These are phyloP conservation scores for Cygnus buccinator DNA, from an alignment of 2,113 vertebrate genomes.

Conservation along the genomic window DNA sequence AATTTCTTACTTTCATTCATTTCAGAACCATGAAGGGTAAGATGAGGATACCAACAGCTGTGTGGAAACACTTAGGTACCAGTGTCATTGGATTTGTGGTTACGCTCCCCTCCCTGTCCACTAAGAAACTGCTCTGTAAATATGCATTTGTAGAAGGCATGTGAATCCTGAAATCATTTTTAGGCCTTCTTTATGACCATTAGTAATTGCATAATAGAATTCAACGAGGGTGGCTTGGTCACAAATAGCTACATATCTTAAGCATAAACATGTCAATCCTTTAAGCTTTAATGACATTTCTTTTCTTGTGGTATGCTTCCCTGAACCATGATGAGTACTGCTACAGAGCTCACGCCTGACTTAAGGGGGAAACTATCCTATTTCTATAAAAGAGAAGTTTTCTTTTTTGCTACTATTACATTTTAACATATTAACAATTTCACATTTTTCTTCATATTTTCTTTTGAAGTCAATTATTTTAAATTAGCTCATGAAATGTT, in stretches of 20 bases:
- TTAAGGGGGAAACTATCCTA: background rate
- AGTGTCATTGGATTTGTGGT: background rate
- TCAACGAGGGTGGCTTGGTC: background rate
- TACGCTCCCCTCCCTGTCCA: background rate
- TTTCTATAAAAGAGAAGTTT: background rate
- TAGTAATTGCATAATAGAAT: background rate
- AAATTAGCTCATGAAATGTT: slow-evolving; percentile 27
- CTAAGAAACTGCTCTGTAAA: background rate
- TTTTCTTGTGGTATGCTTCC: background rate
- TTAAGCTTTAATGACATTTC: background rate
- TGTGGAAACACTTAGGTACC: background rate
- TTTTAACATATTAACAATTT: background rate
- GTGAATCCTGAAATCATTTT: background rate
- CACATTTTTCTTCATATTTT: background rate
- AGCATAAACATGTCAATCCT: background rate
- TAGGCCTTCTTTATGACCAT: background rate
- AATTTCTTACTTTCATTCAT: background rate
- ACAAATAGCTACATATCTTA: background rate
- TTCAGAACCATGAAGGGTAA: background rate
- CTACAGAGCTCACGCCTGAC: background rate
- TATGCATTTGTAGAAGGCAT: rapidly evolving
- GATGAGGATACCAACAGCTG: background rate
- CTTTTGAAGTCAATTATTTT: slow-evolving; percentile 43
- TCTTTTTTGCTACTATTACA: background rate
- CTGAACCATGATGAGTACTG: background rate